Base-by-base conservation (phyloP, 1,140 invertebrate species). In the Augochlora pura region DNA sequence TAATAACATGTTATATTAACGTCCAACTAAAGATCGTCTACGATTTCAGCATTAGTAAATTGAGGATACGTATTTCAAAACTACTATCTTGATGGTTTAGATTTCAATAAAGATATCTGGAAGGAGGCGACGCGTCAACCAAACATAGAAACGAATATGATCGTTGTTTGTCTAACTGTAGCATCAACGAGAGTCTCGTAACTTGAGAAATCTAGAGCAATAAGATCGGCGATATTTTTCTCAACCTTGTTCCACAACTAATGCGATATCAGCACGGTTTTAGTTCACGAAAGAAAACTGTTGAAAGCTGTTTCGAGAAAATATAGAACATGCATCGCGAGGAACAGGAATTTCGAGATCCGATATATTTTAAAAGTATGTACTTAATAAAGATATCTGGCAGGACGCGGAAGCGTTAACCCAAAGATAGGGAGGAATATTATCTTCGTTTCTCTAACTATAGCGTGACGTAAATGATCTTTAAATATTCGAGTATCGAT, bases 281-380 rank as follows among this genome's bases (percentile, higher is more conserved):
- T 42, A 42, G n/a, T 42, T 23, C 8, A 0, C 4, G 21, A 42
- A 65, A 42, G 38, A 42, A 64, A 64, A 64, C 6, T 39, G 9
- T 9, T n/a, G 18, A 2, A 16, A 32, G n/a, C n/a, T n/a, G n/a
- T n/a, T 9, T 65, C 38, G 21, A 10, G 18, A 23, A 65, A 65
- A 65, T 14, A 65, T 27, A 65, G 8, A 64, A 39, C 21, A n/a
- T 2, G 3, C 18, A 21, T 5, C 27, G 16, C n/a, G 21, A 21
- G 32, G 21, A 64, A 64, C 62, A 21, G 62, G 62, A 64, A 64
- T 32, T 64, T 64, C 62, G 62, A 39, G 32, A 32, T 42, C 23
- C n/a, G 38, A 21, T 7, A 42, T n/a, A n/a, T n/a, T n/a, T n/a
- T n/a, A n/a, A n/a, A n/a, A n/a, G n/a, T n/a, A n/a, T n/a, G n/a